Evolutionary conservation across 2,888 invertebrate genomes (phyloP).

Genomic region (Archips xylosteana): DNA sequence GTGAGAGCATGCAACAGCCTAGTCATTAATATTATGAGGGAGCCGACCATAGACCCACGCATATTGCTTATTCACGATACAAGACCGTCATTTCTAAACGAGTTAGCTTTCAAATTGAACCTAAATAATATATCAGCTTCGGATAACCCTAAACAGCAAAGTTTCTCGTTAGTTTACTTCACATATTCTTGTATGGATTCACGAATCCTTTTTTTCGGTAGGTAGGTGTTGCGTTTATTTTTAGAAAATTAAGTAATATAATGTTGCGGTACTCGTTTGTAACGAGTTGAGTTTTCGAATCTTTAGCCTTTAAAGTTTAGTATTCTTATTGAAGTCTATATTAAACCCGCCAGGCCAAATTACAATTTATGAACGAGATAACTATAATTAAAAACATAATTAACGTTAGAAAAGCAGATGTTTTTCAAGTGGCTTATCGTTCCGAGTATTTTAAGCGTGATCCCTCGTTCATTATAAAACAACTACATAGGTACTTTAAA

Average conservation of each 20-base stretch:
- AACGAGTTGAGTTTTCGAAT: background rate
- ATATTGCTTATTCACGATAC: slow-evolving; percentile 76
- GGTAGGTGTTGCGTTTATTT: background rate
- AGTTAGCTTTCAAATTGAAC: slow-evolving; percentile 78
- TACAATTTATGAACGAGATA: slow-evolving; percentile 15
- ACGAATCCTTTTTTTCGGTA: slow-evolving; percentile 2
- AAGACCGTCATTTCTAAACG: slow-evolving; percentile 64
- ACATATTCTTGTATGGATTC: slow-evolving; percentile 11
- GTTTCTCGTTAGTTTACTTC: slow-evolving; percentile 48
- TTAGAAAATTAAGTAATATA: background rate
- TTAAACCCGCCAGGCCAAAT: background rate
- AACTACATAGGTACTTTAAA: slow-evolving; percentile 61
- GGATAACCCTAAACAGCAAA: slow-evolving; percentile 63
- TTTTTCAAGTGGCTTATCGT: slow-evolving; percentile 40
- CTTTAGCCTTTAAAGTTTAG: background rate
- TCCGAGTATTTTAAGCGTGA: slow-evolving; percentile 32
- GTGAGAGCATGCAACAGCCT: slow-evolving; percentile 51
- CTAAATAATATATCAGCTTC: slow-evolving; percentile 72
- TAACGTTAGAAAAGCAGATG: slow-evolving; percentile 30
- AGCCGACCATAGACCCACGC: slow-evolving; percentile 49
- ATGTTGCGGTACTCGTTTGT: background rate
- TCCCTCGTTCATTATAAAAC: slow-evolving; percentile 62
- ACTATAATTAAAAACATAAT: slow-evolving; percentile 23
- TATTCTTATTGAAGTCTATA: background rate
- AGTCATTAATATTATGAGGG: slow-evolving; percentile 73